Base-by-base conservation (phyloP, 2,888 invertebrate genomes). In the Agrotis puta region DNA sequence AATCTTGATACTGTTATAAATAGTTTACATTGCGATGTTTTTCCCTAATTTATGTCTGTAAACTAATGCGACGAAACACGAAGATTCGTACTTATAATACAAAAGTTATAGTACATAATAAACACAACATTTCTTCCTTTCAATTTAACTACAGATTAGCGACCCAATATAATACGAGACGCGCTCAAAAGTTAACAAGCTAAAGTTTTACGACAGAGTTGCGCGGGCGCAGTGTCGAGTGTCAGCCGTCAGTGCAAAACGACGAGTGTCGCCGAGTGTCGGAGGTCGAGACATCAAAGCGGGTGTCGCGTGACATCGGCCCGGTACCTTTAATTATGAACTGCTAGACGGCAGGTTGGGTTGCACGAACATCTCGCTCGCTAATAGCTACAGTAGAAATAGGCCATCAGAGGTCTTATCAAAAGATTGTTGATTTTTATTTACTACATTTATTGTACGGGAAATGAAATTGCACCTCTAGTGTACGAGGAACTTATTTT, bases 161-260 rank as follows among this genome's bases (percentile, higher is more conserved):
- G 6, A 59, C 47, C 54, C 45, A 58, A 54, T 70, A 62, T 71
- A 66, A 80, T 62, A 65, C 63, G 54, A 73, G 85, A 85, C 80
- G 70, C 81, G 22, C 80, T 87, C 47, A 59, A 65, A 81, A 74
- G 18, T 87, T 88, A 90, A 89, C 89, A 88, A 89, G 89, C 83
- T 75, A 77, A 71, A 76, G 81, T 82, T 90, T 90, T 88, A 91
- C 86, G 88, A 88, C 70, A 45, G 24, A 58, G 59, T 27, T 78
- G 67, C 69, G 67, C 63, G 50, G 66, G 56, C 77, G 61, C 68
- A 62, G 79, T 66, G 72, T 81, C 83, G 70, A 58, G 67, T 83
- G 68, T 81, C 80, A 53, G 43, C 67, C 56, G 56, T 33, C 56
- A 33, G n/a, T 3, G 73, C 74, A 83, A 84, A 80, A 80, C 65